Conservation (phyloP, 2,113 vertebrate species). For the Dermatemys mawii region DNA sequence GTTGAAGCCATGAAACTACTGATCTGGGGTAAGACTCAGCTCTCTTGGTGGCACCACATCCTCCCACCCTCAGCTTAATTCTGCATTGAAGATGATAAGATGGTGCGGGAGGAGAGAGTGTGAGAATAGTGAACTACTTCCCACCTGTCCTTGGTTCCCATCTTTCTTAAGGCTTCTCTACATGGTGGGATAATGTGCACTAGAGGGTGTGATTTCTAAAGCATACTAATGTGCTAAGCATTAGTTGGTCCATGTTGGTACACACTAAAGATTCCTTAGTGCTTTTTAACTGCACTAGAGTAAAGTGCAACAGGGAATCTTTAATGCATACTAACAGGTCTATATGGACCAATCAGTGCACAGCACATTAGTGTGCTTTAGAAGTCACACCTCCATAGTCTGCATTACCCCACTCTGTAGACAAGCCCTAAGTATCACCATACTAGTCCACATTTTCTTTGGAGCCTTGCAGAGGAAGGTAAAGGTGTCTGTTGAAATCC, state of each 20-base stretch:
- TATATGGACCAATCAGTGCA: neutral
- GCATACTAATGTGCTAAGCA: neutral
- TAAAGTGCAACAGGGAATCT: neutral
- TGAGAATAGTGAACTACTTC: neutral
- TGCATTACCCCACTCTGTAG: neutral
- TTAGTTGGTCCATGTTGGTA: neutral
- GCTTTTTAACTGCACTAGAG: neutral
- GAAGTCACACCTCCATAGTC: neutral
- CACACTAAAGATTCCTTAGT: neutral
- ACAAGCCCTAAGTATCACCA: neutral
- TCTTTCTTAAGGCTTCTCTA: neutral
- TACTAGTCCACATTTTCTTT: neutral
- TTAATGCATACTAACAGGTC: neutral
- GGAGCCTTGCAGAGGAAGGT: neutral
- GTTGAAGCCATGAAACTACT: neutral
- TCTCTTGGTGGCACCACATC: neutral
- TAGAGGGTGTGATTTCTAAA: too few species aligned
- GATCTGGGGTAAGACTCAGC: neutral
- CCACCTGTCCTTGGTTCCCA: neutral
- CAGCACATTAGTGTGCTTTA: neutral
- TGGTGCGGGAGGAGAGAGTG: neutral
- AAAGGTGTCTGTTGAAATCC: neutral
- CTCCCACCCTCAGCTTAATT: neutral
- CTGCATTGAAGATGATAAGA: neutral
- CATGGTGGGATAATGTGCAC: neutral